Conservation (phyloP, 1,140 invertebrate species). For the Scaptodrosophila lebanonensis region DNA sequence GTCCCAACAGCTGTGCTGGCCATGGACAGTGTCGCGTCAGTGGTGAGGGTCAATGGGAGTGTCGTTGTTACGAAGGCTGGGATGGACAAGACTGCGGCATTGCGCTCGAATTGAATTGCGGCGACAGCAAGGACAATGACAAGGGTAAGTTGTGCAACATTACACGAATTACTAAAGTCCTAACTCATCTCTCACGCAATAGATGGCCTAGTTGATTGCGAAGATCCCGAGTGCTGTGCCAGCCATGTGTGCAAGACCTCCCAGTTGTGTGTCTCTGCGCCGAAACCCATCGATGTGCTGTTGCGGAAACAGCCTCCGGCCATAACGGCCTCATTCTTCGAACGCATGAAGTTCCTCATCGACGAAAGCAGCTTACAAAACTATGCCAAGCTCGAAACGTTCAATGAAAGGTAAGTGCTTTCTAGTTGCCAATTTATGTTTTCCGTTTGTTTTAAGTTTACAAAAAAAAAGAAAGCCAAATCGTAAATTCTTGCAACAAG, state of each 20-base stretch:
- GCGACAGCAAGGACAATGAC: conserved; percentile 96
- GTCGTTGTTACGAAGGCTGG: conserved; percentile 94
- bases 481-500: conserved; percentile 18
- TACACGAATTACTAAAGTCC: neutral
- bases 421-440: conserved; percentile 52
- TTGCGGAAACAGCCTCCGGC: conserved; percentile 95
- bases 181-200: neutral
- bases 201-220: conserved; percentile 98
- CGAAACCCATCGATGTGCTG: conserved; percentile 95
- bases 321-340: conserved; percentile 97
- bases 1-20: conserved; percentile 89
- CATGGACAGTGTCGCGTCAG: conserved; percentile 93
- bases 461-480: conserved; percentile 21
- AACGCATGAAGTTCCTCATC: conserved; percentile 98
- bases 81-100: conserved; percentile 95
- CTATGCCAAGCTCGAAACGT: conserved; percentile 94
- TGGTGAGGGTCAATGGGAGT: conserved; percentile 91
- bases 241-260: conserved; percentile 88
- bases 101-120: conserved; percentile 93
- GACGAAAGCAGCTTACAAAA: conserved; percentile 98
- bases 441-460: conserved; percentile 18
- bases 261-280: conserved; percentile 92
- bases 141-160: conserved; percentile 84
- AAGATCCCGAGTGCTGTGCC: conserved; percentile 97
- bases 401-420: conserved; percentile 95